Conservation (phyloP, 2,113 vertebrate genomes). For the Anhinga rufa region DNA sequence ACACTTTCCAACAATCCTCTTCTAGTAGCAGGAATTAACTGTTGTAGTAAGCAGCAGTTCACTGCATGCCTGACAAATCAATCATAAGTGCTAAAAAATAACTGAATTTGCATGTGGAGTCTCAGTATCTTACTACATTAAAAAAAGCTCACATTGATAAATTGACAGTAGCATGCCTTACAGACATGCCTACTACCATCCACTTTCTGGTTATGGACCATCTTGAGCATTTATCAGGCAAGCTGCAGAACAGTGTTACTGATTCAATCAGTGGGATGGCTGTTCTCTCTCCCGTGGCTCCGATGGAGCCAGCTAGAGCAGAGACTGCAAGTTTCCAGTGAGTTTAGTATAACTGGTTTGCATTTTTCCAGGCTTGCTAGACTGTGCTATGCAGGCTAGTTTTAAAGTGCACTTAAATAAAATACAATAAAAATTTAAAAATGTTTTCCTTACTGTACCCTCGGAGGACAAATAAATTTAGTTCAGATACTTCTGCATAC, state of each 20-base stretch:
- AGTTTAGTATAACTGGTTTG: not conserved
- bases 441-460: not conserved
- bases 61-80: not conserved
- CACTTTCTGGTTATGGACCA: not conserved
- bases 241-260: not conserved
- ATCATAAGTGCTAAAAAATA: not conserved
- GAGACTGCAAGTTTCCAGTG: not conserved
- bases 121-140: not conserved
- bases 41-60: not conserved
- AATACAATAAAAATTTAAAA: not conserved
- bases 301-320: not conserved
- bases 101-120: not conserved
- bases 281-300: not conserved
- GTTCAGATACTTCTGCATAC: not conserved
- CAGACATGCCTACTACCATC: not conserved
- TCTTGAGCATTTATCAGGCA: not conserved
- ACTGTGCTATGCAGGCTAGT: not conserved
- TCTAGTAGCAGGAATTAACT: not conserved
- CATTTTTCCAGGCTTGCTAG: not conserved
- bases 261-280: not conserved
- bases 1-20: not conserved
- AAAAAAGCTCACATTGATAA: not conserved
- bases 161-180: not conserved
- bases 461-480: not conserved
- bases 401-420: not conserved